Conservation (phyloP, 2,888 invertebrate genomes). For the Thereva unica region DNA sequence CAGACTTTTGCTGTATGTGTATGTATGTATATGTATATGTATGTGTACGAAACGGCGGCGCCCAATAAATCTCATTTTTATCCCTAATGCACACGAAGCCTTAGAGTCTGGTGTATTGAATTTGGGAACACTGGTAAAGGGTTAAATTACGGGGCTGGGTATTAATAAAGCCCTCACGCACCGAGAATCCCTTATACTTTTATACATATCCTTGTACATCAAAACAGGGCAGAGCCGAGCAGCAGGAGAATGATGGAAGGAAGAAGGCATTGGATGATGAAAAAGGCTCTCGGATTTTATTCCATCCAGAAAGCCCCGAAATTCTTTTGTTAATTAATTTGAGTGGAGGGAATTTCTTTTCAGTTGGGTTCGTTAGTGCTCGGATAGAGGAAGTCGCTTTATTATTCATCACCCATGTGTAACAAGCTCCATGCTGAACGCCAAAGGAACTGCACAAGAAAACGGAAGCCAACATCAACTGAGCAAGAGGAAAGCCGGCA, state of each 20-base stretch:
- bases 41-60: conserved; percentile 32
- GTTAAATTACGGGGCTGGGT: conserved; percentile 39
- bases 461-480: conserved; percentile 26
- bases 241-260: too few species aligned
- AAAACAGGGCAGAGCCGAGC: too few species aligned
- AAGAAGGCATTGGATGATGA: background rate
- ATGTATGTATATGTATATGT: background rate
- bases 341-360: conserved; percentile 37
- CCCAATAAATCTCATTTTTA: conserved; percentile 42
- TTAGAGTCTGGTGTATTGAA: conserved; percentile 21
- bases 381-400: conserved; percentile 33
- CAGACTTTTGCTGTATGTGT: too few species aligned
- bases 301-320: conserved; percentile 23
- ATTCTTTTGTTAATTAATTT: conserved; percentile 42
- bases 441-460: conserved; percentile 22
- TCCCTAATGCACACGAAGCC: conserved; percentile 38
- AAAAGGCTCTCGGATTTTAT: conserved; percentile 30
- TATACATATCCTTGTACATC: background rate
- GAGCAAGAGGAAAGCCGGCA: conserved; percentile 5
- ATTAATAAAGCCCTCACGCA: conserved; percentile 41
- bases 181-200: conserved; percentile 31
- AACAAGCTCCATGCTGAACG: conserved; percentile 28
- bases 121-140: conserved; percentile 30
- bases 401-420: conserved; percentile 39
- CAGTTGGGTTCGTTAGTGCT: conserved; percentile 33